Percentiles rank a stretch among this genome's conserved stretches.
Evolutionary conservation across 2,113 vertebrate genomes (phyloP).

Genomic region (Lasiurus borealis): DNA sequence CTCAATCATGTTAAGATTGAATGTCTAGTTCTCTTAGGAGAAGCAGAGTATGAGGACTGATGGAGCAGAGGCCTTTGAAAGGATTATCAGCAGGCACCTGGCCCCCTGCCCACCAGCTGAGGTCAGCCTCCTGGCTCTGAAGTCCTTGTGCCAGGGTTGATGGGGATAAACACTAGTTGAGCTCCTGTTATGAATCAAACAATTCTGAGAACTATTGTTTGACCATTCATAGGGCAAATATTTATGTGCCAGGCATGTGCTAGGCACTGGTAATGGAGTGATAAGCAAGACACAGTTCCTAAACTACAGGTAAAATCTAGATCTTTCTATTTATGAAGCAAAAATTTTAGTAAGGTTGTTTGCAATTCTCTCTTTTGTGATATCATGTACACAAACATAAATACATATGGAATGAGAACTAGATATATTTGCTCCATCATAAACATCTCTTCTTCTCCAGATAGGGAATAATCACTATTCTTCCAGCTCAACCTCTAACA

Average conservation of each 20-base stretch:
- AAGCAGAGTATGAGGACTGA: background rate
- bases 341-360: background rate
- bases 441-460: background rate
- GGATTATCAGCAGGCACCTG: slow-evolving; percentile 12
- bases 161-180: background rate
- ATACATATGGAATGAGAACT: background rate
- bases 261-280: background rate
- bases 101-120: slow-evolving; percentile 52
- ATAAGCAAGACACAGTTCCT: background rate
- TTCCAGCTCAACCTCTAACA: background rate
- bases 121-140: background rate
- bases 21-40: slow-evolving; percentile 40
- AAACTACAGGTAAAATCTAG: background rate
- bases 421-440: background rate
- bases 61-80: background rate
- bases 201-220: slow-evolving; percentile 12
- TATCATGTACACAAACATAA: background rate
- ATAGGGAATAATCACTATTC: background rate
- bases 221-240: background rate
- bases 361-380: background rate
- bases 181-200: background rate
- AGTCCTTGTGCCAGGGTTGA: background rate
- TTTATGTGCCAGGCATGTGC: background rate
- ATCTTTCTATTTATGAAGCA: background rate
- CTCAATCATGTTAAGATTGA: background rate